Percentiles rank a stretch among this genome's conserved stretches.
Conservation (phyloP, 2,797 vertebrate species). For the Hephaestus fuliginosus region DNA sequence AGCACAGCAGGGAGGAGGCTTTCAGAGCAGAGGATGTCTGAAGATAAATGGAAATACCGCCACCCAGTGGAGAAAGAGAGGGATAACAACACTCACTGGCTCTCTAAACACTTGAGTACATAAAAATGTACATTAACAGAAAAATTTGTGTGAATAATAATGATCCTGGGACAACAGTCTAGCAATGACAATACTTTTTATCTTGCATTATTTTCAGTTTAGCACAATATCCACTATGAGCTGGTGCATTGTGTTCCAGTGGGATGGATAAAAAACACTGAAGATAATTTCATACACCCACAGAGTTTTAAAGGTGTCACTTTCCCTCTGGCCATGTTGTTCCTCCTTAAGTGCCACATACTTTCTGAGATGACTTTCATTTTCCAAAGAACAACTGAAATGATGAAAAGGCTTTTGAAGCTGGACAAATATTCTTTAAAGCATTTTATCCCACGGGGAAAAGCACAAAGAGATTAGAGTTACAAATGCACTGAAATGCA, state of each 20-base stretch:
- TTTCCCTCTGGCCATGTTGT: neutral
- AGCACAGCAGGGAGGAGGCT: constrained; percentile 41
- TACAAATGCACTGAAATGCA: neutral
- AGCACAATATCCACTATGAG: neutral
- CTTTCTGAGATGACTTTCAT: neutral
- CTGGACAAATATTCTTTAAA: neutral
- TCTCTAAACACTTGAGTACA: neutral
- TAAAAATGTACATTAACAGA: neutral
- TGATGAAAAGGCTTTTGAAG: neutral
- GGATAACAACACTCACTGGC: neutral
- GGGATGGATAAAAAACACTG: no score
- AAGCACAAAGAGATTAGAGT: neutral
- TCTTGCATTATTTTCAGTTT: neutral
- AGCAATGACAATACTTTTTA: neutral
- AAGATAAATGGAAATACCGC: neutral
- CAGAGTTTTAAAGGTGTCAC: constrained; percentile 6
- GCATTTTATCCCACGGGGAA: neutral
- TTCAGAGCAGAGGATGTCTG: neutral
- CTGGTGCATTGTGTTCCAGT: neutral
- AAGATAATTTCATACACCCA: constrained; percentile 1
- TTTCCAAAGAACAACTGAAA: neutral
- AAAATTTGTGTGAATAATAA: neutral
- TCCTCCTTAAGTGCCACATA: neutral
- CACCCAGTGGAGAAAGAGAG: neutral
- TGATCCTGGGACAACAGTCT: neutral